Base-by-base conservation (phyloP, 2,888 invertebrate genomes). In the Pseudococcus longispinus region DNA sequence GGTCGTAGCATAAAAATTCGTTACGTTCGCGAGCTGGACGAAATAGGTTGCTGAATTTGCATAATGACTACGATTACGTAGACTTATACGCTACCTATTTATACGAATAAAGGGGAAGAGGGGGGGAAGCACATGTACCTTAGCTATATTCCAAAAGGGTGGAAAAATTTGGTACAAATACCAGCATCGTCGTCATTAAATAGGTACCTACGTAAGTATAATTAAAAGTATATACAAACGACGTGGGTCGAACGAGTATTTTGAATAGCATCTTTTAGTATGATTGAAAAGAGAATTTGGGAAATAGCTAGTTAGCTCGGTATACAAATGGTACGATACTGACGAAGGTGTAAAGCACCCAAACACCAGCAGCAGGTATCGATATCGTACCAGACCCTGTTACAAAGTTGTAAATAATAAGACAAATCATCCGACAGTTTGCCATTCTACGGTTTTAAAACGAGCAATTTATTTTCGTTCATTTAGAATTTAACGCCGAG, bases 361-460 rank as follows among this genome's bases (percentile, higher is more conserved):
- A 15, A 1, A 20, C 20, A 55, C 4, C 20, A 55, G 20, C 51
- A n/a, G 8, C 60, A 60, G 60, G 60, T 60, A 60, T 60, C 9
- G 9, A n/a, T 60, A n/a, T 55, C 26, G 26, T 9, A 26, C 26
- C 2, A 4, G 2, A 2, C 6, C n/a, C 37, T 32, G 3, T 32
- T 5, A 37, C 4, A 65, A 65, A 65, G 29, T 70, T 29, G 29
- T 70, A 70, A 70, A 70, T 70, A 70, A 70, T 70, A 70, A 70
- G 70, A 70, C 70, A 70, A 70, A 70, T 70, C 29, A 70, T 70
- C 70, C 70, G 70, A 70, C 70, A 70, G 70, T 32, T 70, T 70
- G 70, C 29, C 9, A 26, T 70, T 70, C 51, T 1, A 15, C 6
- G 29, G 70, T 70, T 70, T 70, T 70, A 70, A 70, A 70, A 70